These are phyloP conservation scores for Chroicocephalus ridibundus DNA, from an alignment of 2,113 vertebrate species.

Conservation along the genomic window DNA sequence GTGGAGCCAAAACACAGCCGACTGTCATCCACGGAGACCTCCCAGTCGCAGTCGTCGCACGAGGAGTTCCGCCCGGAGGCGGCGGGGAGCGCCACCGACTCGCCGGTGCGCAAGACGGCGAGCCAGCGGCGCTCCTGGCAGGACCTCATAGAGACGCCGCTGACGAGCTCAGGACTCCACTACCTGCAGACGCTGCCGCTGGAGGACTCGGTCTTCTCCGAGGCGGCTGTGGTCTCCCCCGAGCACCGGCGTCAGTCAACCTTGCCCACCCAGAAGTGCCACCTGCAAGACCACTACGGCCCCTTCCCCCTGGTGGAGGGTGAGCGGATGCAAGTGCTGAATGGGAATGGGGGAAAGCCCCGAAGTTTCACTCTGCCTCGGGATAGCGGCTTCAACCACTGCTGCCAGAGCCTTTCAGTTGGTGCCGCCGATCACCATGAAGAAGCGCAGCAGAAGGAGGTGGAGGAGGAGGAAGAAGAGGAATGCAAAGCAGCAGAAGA, in stretches of 20 bases:
- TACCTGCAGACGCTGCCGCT: conserved; percentile 94
- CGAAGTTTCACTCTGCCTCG: conserved; percentile 96
- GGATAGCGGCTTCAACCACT: conserved; percentile 91
- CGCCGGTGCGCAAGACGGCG: conserved; percentile 89
- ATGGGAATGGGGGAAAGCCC: conserved; percentile 86
- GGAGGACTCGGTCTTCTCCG: conserved; percentile 94
- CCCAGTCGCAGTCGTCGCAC: conserved; percentile 94
- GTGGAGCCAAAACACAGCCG: conserved; percentile 91
- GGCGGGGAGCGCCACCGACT: conserved; percentile 83
- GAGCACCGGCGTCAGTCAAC: conserved; percentile 92
- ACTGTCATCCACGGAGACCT: conserved; percentile 95
- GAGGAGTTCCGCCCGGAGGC: conserved; percentile 93
- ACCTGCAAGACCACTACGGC: conserved; percentile 92
- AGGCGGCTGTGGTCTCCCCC: conserved; percentile 81
- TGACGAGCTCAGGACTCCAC: conserved; percentile 95
- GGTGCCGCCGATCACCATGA: conserved; percentile 82
- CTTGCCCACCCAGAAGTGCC: conserved; percentile 92
- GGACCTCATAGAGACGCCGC: conserved; percentile 96
- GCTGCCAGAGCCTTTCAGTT: conserved; percentile 81
- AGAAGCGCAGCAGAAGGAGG: conserved; percentile 77
- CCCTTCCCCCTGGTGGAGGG: conserved; percentile 87
- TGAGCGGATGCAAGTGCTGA: conserved; percentile 76
- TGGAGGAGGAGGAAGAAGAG: conserved; percentile 73
- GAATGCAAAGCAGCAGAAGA: conserved; percentile 75
- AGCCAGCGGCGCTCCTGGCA: conserved; percentile 97